A percentile compares a stretch with the other conserved stretches of the same genome.
phyloP scores from a whole-genome alignment of 2,113 vertebrate genomes.

The Elephas maximus region DNA sequence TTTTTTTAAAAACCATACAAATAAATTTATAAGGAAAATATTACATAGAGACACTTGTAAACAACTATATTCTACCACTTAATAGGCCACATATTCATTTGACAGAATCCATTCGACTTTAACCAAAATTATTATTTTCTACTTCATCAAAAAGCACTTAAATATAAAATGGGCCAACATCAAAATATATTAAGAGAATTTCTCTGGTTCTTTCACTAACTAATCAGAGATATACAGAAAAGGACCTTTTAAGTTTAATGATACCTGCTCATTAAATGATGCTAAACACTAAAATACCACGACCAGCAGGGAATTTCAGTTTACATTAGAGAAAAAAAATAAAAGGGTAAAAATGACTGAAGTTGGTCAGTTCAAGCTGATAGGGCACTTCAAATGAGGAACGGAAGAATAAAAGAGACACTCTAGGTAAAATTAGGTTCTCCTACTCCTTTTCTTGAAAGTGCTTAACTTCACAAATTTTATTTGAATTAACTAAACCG shows the following conservation, averaged over 20 bases:
- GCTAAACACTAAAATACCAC: constrained; percentile 96
- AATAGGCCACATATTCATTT: constrained; percentile 72
- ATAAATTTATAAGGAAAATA: constrained; percentile 50
- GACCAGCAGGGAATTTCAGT: constrained; percentile 97
- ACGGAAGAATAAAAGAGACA: constrained; percentile 95
- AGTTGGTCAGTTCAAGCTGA: constrained; percentile 99
- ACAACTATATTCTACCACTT: constrained; percentile 81
- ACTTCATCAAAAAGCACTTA: constrained; percentile 88
- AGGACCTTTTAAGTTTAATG: constrained; percentile 96
- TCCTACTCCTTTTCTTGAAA: constrained; percentile 93
- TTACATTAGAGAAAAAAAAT: constrained; percentile 97
- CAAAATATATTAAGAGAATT: constrained; percentile 91
- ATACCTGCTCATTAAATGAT: constrained; percentile 97
- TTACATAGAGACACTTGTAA: constrained; percentile 69
- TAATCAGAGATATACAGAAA: constrained; percentile 92
- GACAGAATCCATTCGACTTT: constrained; percentile 83
- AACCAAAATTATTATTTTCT: constrained; percentile 89
- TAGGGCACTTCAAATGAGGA: constrained; percentile 98
- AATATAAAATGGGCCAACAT: constrained; percentile 89
- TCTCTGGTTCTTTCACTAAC: constrained; percentile 91
- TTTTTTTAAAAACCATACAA: constrained; percentile 44
- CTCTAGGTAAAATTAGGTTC: constrained; percentile 99
- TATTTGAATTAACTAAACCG: constrained; percentile 98
- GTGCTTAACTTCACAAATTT: constrained; percentile 95
- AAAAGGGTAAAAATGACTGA: constrained; percentile 97